phyloP scores from a whole-genome alignment of 2,888 invertebrate genomes.

The Galeruca laticollis region DNA sequence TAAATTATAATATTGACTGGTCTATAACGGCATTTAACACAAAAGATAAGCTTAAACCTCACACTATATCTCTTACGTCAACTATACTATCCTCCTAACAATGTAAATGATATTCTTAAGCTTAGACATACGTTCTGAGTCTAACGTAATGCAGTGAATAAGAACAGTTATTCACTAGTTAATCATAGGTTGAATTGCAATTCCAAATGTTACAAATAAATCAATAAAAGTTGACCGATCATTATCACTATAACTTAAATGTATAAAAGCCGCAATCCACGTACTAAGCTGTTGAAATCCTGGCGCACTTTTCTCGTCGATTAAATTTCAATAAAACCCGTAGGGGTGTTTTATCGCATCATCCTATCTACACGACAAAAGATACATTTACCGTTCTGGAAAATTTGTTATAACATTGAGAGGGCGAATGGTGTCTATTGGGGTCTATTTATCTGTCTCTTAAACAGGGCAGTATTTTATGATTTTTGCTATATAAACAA shows the following conservation, averaged over 20 bases:
- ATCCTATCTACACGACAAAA: constrained; percentile 42
- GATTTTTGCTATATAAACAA: not conserved
- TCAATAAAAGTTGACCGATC: not conserved
- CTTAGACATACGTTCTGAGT: too few species aligned
- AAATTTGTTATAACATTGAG: constrained; percentile 39
- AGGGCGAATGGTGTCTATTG: constrained; percentile 47
- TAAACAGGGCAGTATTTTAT: constrained; percentile 21
- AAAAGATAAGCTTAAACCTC: too few species aligned
- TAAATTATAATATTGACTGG: too few species aligned
- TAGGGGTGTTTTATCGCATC: constrained; percentile 41
- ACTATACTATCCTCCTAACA: too few species aligned
- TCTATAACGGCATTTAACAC: too few species aligned
- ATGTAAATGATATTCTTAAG: too few species aligned
- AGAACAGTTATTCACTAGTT: too few species aligned
- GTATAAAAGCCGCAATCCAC: not conserved
- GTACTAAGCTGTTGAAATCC: constrained; percentile 16
- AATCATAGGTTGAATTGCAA: too few species aligned
- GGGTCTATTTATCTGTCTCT: constrained; percentile 44
- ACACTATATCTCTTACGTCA: too few species aligned
- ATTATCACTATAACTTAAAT: not conserved
- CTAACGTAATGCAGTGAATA: too few species aligned
- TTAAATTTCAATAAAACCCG: constrained; percentile 29
- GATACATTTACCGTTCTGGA: constrained; percentile 45
- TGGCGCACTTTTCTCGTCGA: constrained; percentile 21
- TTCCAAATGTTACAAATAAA: not conserved